Conservation (phyloP, 1,140 invertebrate genomes). For the Dreissena polymorpha region DNA sequence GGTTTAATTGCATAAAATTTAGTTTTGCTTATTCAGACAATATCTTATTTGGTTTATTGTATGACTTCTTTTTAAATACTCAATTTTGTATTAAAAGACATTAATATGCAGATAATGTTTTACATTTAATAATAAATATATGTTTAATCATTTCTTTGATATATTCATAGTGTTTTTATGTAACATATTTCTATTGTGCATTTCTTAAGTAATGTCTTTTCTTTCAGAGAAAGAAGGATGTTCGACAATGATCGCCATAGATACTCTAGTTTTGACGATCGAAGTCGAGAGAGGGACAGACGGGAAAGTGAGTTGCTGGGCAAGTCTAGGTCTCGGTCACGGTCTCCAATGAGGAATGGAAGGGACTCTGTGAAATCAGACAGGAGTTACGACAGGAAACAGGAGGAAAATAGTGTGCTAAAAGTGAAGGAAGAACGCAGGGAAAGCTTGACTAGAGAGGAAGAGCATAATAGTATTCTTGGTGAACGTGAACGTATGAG, state of each 20-base stretch:
- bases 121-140: too few species aligned
- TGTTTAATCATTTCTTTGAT: too few species aligned
- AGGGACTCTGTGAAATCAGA: constrained; percentile 65
- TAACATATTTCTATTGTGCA: too few species aligned
- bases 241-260: constrained; percentile 55
- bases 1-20: too few species aligned
- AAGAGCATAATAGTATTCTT: constrained; percentile 50
- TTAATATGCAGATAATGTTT: too few species aligned
- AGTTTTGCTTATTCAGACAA: too few species aligned
- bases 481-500: constrained; percentile 38
- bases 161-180: too few species aligned
- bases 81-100: too few species aligned
- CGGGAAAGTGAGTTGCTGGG: constrained; percentile 53
- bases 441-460: constrained; percentile 56
- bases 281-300: constrained; percentile 43
- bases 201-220: too few species aligned
- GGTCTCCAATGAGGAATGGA: constrained; percentile 70
- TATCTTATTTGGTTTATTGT: too few species aligned
- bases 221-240: constrained; percentile 59
- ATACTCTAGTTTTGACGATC: constrained; percentile 29
- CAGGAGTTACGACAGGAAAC: constrained; percentile 52
- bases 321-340: constrained; percentile 62
- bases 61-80: too few species aligned
- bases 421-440: constrained; percentile 71
- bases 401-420: constrained; percentile 59